These are phyloP conservation scores for Sialis lutaria DNA, from an alignment of 2,888 invertebrate genomes.

Conservation along the genomic window DNA sequence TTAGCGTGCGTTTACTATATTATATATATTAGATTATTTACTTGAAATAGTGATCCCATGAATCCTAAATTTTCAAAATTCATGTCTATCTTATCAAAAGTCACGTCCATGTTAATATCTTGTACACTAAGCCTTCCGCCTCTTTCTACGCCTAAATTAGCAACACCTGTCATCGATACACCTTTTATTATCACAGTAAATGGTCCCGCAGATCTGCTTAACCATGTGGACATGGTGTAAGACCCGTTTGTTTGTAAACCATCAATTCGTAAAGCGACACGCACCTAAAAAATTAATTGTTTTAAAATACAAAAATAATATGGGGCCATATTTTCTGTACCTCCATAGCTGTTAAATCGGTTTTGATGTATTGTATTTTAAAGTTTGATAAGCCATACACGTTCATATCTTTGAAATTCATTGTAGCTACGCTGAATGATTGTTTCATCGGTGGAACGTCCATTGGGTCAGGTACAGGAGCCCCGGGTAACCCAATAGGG, in stretches of 20 bases:
- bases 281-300: constrained; percentile 30
- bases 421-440: constrained; percentile 46
- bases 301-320: not conserved
- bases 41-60: constrained; percentile 41
- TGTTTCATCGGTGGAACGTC: constrained; percentile 58
- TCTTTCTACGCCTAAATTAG: constrained; percentile 50
- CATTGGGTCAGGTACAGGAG: constrained; percentile 65
- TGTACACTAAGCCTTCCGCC: constrained; percentile 63
- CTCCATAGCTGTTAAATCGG: constrained; percentile 59
- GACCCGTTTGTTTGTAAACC: constrained; percentile 52
- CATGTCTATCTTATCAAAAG: constrained; percentile 55
- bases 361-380: constrained; percentile 48
- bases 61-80: constrained; percentile 72
- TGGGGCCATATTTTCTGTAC: constrained; percentile 22
- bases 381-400: constrained; percentile 66
- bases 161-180: constrained; percentile 49
- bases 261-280: constrained; percentile 53
- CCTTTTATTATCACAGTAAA: constrained; percentile 59
- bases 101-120: constrained; percentile 62
- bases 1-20: not conserved
- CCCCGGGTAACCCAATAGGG: constrained; percentile 65
- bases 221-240: constrained; percentile 55
- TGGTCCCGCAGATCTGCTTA: constrained; percentile 54
- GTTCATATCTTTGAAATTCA: constrained; percentile 52
- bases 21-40: constrained; percentile 9